Conservation (phyloP, 1,140 invertebrate genomes). For the Epicauta chinensis region DNA sequence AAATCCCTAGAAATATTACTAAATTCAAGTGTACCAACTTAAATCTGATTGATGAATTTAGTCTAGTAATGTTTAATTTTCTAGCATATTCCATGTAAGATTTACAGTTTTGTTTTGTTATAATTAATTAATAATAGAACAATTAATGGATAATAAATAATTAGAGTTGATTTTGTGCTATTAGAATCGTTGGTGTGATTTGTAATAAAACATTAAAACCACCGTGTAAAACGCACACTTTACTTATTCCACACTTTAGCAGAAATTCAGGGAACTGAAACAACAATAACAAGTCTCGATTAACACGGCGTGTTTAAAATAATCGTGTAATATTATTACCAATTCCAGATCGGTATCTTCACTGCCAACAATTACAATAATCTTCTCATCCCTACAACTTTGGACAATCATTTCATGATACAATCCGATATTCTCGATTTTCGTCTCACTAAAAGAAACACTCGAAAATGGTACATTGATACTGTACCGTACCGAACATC, state of each 20-base stretch:
- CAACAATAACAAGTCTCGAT: slow-evolving; percentile 18
- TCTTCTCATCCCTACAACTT: slow-evolving; percentile 53
- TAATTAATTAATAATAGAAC: too few species aligned
- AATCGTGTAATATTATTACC: slow-evolving; percentile 51
- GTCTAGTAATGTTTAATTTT: too few species aligned
- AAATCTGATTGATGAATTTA: too few species aligned
- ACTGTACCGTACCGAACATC: slow-evolving; percentile 68
- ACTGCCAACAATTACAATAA: slow-evolving; percentile 73
- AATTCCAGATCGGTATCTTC: slow-evolving; percentile 67
- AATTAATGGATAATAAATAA: slow-evolving; percentile 5
- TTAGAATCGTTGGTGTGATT: slow-evolving; percentile 54
- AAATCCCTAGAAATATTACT: too few species aligned
- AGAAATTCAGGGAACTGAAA: slow-evolving; percentile 70
- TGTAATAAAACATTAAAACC: slow-evolving; percentile 62
- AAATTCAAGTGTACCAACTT: too few species aligned
- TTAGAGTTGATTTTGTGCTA: slow-evolving; percentile 21
- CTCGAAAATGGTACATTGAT: slow-evolving; percentile 81
- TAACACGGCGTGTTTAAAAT: slow-evolving; percentile 2
- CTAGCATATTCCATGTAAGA: too few species aligned
- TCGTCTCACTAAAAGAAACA: slow-evolving; percentile 60
- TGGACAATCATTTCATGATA: slow-evolving; percentile 55
- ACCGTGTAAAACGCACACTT: slow-evolving; percentile 67
- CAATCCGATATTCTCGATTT: slow-evolving; percentile 55
- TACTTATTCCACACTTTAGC: slow-evolving; percentile 56
- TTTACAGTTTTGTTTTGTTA: too few species aligned